These are phyloP conservation scores for Tinea pellionella DNA, from an alignment of 2,888 invertebrate genomes.

Conservation along the genomic window DNA sequence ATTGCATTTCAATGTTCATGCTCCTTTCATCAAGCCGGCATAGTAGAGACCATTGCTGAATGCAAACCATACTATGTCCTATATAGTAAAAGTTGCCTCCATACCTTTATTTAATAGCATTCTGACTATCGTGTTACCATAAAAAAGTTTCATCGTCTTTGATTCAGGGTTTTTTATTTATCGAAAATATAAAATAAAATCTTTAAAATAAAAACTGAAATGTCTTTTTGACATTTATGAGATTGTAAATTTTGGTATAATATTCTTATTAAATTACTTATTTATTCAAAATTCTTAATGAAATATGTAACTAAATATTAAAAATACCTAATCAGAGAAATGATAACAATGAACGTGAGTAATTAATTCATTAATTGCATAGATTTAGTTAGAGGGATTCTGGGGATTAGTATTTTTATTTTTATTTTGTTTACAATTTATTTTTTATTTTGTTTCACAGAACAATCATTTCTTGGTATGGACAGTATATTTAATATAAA, in stretches of 20 bases:
- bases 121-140: too few species aligned
- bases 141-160: too few species aligned
- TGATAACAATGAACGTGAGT: not conserved
- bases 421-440: not conserved
- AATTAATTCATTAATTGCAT: not conserved
- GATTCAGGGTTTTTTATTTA: too few species aligned
- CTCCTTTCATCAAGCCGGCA: too few species aligned
- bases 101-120: too few species aligned
- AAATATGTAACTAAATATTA: not conserved
- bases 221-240: not conserved
- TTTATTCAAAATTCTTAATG: not conserved
- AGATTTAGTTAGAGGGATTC: too few species aligned
- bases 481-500: constrained; percentile 26
- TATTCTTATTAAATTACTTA: not conserved
- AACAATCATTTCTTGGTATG: not conserved
- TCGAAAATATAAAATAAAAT: too few species aligned
- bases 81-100: too few species aligned
- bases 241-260: not conserved
- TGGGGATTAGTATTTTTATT: not conserved
- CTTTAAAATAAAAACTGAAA: not conserved
- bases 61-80: too few species aligned
- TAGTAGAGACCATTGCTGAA: too few species aligned
- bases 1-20: too few species aligned
- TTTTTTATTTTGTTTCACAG: not conserved
- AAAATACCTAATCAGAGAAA: not conserved